Conservation (phyloP, 2,888 invertebrate genomes). For the Trissoscelio sp. region DNA sequence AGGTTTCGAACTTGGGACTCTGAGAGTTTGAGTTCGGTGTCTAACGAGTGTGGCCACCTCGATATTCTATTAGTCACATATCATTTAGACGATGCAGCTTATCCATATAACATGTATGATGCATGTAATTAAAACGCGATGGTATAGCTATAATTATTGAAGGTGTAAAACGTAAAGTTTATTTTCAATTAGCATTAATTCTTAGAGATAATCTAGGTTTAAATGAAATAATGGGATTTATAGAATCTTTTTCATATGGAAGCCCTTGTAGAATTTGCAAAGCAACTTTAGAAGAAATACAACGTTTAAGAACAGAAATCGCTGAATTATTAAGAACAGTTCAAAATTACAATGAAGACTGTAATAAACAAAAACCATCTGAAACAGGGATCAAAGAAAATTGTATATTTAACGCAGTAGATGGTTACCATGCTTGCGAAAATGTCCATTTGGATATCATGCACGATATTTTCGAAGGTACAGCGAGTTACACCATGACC, state of each 20-base stretch:
- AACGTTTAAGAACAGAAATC: neutral
- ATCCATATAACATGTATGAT: no score
- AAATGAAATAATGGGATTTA: slow-evolving; percentile 46
- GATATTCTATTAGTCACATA: no score
- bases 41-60: no score
- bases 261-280: neutral
- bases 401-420: slow-evolving; percentile 18
- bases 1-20: no score
- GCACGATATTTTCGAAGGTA: neutral
- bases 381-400: slow-evolving; percentile 15
- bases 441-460: no score
- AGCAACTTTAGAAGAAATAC: slow-evolving; percentile 6
- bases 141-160: slow-evolving; percentile 29
- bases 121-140: slow-evolving; percentile 16
- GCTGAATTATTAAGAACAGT: slow-evolving; percentile 16
- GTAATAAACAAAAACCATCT: neutral
- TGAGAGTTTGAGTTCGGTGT: no score
- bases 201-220: slow-evolving; percentile 27
- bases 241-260: slow-evolving; percentile 14
- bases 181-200: slow-evolving; percentile 41
- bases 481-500: slow-evolving; percentile 13
- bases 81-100: no score
- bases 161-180: slow-evolving; percentile 14
- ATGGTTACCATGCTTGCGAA: slow-evolving; percentile 22
- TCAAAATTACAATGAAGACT: slow-evolving; percentile 33